Percentiles rank a stretch among this genome's conserved stretches.
phyloP scores from a whole-genome alignment of 2,797 vertebrate species.

The Gallinago stenura region DNA sequence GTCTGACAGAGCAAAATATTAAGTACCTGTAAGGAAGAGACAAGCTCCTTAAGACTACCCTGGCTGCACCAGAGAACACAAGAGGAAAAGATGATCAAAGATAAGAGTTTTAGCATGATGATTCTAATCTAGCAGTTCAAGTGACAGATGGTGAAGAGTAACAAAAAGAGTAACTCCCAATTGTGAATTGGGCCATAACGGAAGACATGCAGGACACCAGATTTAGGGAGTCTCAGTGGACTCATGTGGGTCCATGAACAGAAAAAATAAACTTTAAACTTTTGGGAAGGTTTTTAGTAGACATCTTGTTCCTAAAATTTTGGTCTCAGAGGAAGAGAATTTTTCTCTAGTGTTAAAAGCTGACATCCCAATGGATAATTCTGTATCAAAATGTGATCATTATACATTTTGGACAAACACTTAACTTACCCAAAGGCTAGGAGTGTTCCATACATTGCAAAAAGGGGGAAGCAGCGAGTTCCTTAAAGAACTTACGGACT shows the following conservation, averaged over 20 bases:
- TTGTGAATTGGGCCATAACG: background rate
- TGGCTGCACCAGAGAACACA: background rate
- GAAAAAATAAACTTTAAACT: background rate
- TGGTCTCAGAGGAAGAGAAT: background rate
- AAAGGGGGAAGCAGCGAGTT: background rate
- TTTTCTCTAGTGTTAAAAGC: background rate
- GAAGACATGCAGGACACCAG: background rate
- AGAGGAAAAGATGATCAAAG: background rate
- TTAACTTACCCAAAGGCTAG: background rate
- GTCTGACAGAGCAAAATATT: background rate
- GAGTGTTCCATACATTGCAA: background rate
- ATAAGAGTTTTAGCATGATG: background rate
- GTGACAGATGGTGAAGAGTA: background rate
- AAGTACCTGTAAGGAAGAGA: background rate
- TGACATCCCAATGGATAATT: background rate
- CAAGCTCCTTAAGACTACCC: background rate
- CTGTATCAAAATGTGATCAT: background rate
- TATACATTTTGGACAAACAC: background rate
- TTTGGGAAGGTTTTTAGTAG: background rate
- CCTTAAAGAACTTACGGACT: slow-evolving; percentile 14
- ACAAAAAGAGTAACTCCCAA: background rate
- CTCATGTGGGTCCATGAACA: background rate
- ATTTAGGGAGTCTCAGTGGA: background rate
- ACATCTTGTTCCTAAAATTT: background rate
- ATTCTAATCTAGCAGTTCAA: background rate